These are phyloP conservation scores for Galemys pyrenaicus DNA, from an alignment of 2,113 vertebrate species.

Conservation along the genomic window DNA sequence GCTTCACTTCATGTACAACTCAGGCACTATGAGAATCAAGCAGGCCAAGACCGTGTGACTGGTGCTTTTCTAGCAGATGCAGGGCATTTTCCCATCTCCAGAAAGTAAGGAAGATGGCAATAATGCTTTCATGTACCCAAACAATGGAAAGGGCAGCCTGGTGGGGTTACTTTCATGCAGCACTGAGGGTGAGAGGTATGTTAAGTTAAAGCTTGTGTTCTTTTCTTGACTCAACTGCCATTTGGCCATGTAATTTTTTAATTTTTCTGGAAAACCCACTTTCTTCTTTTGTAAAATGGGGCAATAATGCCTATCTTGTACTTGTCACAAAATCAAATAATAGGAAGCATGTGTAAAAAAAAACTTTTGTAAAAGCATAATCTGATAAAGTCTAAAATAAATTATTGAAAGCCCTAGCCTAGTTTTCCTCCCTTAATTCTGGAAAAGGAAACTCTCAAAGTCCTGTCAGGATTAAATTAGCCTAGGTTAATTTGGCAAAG, in stretches of 20 bases:
- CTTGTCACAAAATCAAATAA: background rate
- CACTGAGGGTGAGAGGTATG: background rate
- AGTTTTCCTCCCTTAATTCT: background rate
- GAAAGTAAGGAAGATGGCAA: background rate
- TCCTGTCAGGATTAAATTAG: background rate
- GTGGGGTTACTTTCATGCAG: background rate
- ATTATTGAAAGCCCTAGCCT: background rate
- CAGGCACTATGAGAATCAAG: background rate
- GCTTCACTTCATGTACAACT: background rate
- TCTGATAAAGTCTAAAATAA: background rate
- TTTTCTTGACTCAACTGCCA: background rate
- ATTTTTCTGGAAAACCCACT: background rate
- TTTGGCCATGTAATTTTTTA: background rate
- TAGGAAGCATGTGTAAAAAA: background rate
- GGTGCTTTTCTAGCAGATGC: background rate
- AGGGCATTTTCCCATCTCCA: background rate
- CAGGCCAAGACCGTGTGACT: background rate
- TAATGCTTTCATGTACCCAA: no score
- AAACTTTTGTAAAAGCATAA: constrained; percentile 21
- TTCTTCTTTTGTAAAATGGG: constrained; percentile 8
- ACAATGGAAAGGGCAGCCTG: background rate
- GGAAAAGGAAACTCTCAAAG: background rate
- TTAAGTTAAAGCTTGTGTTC: background rate
- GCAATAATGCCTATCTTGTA: background rate
- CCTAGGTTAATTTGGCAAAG: background rate